Evolutionary conservation across 64 coral and sea anemone species (phyloP), one percentile per base, ranked within the genome.

Genomic region (Stichodactyla mertensii): DNA sequence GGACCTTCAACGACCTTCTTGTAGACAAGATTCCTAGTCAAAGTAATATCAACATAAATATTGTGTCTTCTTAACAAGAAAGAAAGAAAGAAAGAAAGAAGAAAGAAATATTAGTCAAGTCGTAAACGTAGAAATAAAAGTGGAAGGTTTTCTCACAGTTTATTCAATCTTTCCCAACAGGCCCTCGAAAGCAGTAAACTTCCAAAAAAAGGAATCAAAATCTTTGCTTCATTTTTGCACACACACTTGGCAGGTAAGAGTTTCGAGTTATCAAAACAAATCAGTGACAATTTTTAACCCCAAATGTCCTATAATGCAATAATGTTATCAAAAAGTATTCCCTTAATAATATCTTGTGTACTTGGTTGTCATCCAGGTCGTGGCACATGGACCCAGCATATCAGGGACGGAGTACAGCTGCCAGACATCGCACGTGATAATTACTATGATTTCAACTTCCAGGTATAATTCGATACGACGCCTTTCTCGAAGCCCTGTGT

Each of bases 221-320:
- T 91, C 0, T 87, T 91, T 74, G 77, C 90, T 31, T 51, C 90
- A 16, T 77, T 87, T 5, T 77, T 91, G 64, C 90, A 91, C 58
- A 83, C 90, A 8, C 90, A 91, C 45, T 31, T 87, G 24, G 84
- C 79, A 71, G 90, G 90, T 91, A 71, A 85, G 57, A 1, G 6
- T 18, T 45, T 57, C 19, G 62, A 31, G 24, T 36, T 74, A 69
- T 7, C 20, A 69, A 1, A 69, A 22, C 4, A 11, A 11, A 11
- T 15, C 56, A 58, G 56, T 58, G 56, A 58, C 4, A 58, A 3
- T 58, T 58, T 58, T 58, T 58, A 58, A 1, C 56, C 2, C 56
- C 5, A 58, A 58, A 58, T 58, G 9, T 58, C 56, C 56, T 0
- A 58, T 9, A 58, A 58, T 11, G 4, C 8, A 58, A 58, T 58